A percentile compares a stretch with the other conserved stretches of the same genome.
Evolutionary conservation across 2,888 invertebrate genomes (phyloP).

Genomic region (Drosophila kuntzei): DNA sequence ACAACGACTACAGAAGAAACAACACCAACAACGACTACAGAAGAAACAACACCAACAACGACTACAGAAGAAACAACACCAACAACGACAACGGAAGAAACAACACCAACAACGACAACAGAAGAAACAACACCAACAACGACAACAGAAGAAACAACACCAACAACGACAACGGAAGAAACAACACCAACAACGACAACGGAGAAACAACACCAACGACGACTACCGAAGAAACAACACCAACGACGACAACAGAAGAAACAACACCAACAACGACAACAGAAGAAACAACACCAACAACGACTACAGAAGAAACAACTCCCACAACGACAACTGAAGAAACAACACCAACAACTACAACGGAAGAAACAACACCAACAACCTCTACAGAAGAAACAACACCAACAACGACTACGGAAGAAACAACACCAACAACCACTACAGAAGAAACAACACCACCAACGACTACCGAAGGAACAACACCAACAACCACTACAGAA

Average conservation of each 20-base stretch:
- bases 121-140: background rate
- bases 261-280: background rate
- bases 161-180: slow-evolving; percentile 1
- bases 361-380: background rate
- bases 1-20: background rate
- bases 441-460: background rate
- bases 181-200: background rate
- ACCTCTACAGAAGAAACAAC: background rate
- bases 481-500: background rate
- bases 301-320: background rate
- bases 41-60: background rate
- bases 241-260: background rate
- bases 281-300: background rate
- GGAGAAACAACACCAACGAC: background rate
- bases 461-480: background rate
- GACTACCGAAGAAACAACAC: background rate
- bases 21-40: background rate
- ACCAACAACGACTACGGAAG: background rate
- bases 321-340: background rate
- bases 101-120: background rate
- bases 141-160: background rate
- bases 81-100: background rate
- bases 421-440: background rate
- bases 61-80: background rate
- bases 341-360: background rate